Conservation (phyloP, 2,888 invertebrate genomes). For the Baronia brevicornis region DNA sequence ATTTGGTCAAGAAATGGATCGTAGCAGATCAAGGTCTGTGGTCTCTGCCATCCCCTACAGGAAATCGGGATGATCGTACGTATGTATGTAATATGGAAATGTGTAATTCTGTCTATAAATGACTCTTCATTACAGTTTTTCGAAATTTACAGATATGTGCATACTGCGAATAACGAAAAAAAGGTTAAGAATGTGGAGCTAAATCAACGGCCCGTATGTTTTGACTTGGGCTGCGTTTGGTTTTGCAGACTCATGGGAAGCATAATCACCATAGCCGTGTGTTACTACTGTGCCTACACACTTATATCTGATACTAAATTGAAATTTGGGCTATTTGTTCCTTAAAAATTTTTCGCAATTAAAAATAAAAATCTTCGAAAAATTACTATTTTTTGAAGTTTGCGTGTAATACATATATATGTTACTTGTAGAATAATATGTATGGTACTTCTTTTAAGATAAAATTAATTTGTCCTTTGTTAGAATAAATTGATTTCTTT, state of each 20-base stretch:
- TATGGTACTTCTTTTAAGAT: no score
- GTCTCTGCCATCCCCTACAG: no score
- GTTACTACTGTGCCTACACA: constrained; percentile 51
- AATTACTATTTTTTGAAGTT: background rate
- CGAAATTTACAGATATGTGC: constrained; percentile 23
- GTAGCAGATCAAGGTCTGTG: no score
- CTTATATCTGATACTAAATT: constrained; percentile 50
- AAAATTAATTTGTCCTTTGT: no score
- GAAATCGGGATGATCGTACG: no score
- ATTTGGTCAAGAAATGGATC: no score
- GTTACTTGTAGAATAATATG: no score
- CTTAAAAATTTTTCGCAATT: constrained; percentile 17
- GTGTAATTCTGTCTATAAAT: no score
- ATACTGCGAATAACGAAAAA: constrained; percentile 5
- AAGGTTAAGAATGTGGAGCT: constrained; percentile 16
- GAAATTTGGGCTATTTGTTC: constrained; percentile 51
- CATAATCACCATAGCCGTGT: constrained; percentile 40
- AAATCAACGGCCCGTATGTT: constrained; percentile 40
- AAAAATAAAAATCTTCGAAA: background rate
- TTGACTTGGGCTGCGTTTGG: constrained; percentile 51
- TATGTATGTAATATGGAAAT: no score
- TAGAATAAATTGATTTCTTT: no score
- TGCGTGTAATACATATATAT: background rate
- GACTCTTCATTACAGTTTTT: no score
- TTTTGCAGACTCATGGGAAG: constrained; percentile 41